These are phyloP conservation scores for Didymodactylos carnosus DNA, from an alignment of 2,888 invertebrate genomes.

Conservation along the genomic window DNA sequence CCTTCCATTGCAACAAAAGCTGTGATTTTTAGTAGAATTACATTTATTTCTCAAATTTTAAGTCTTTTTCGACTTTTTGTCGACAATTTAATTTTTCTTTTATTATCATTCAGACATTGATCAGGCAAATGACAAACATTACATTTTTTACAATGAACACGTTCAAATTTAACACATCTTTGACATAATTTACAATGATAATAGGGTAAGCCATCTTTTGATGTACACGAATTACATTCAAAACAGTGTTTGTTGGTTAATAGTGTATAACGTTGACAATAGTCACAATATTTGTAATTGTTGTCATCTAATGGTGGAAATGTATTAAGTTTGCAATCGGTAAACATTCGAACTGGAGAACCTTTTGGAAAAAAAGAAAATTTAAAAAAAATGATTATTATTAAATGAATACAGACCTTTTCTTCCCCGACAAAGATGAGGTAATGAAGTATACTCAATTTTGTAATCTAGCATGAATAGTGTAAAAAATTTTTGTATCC, in stretches of 20 bases:
- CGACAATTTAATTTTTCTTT: not conserved
- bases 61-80: not conserved
- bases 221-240: slow-evolving; percentile 8
- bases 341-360: slow-evolving; percentile 8
- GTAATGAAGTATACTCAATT: not conserved
- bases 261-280: slow-evolving; percentile 7
- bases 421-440: not conserved
- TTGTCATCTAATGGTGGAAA: not conserved
- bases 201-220: slow-evolving; percentile 10
- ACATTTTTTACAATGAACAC: slow-evolving; percentile 8
- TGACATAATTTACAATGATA: slow-evolving; percentile 8
- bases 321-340: not conserved
- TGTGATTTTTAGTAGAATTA: no score
- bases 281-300: slow-evolving; percentile 6
- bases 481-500: not conserved
- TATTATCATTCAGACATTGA: not conserved
- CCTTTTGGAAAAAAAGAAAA: not conserved
- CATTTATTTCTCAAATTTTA: not conserved
- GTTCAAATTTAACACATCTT: slow-evolving; percentile 4
- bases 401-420: not conserved
- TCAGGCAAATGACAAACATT: slow-evolving; percentile 4
- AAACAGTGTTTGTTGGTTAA: slow-evolving; percentile 8
- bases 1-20: no score
- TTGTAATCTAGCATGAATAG: slow-evolving; percentile 11
- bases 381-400: slow-evolving; percentile 3